Base-by-base conservation (phyloP, 2,113 vertebrate species). In the Lycocorax pyrrhopterus region DNA sequence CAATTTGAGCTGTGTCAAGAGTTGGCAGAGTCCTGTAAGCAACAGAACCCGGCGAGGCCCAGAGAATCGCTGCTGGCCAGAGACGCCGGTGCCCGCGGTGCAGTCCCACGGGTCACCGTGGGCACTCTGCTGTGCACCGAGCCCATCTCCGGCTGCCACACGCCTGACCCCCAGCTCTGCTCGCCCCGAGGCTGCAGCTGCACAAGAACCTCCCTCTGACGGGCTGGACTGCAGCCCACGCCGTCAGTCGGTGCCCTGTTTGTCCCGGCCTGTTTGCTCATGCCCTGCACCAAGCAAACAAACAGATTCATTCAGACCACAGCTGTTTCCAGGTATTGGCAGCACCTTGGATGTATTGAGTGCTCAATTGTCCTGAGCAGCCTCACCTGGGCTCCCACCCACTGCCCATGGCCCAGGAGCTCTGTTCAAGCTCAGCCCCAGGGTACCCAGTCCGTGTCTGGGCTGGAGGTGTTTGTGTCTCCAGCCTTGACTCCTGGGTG, bases 61-160 rank as follows among this genome's bases (percentile, higher is more conserved):
- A 23, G 47, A 4, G 4, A 18, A 29, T 35, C 1, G 0, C 23
- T 12, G 60, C 39, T 64, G 89, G 49, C 16, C 35, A 19, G 63
- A 59, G 83, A 7, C 2, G 58, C 2, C 1, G 0, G n/a, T 7
- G 35, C 20, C 23, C 13, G 21, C 39, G 16, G 43, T 6, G n/a
- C 43, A 21, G 5, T 13, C 16, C 0, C 72, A 32, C 1, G 1
- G 68, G 47, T n/a, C 62, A 35, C 35, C 1, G 0, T 1, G 18
- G 63, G 14, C 60, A 29, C 39, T 41, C 6, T 43, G 53, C 27
- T 47, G 64, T 26, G 13, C 87, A 49, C 17, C 52, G 4, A 59
- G 21, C 9, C 44, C 10, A 0, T 3, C 64, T 33, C 15, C 74
- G 71, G 68, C 56, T 53, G 30, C 37, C 10, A 0, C 62, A 44